Conservation (phyloP, 1,140 invertebrate genomes). For the Tachypleus tridentatus region DNA sequence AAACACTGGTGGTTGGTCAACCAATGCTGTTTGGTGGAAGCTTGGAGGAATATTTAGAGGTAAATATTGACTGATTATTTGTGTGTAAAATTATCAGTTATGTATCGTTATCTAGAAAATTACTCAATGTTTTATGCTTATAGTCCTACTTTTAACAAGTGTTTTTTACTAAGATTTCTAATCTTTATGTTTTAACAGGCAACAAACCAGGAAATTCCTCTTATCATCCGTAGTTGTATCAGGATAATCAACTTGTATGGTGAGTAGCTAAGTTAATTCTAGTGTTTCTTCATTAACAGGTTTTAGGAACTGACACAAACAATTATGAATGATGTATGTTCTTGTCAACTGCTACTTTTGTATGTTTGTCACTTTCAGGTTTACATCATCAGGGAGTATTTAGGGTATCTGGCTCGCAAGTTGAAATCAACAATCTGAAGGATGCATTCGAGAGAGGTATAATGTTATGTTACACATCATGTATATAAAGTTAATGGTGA, state of each 20-base stretch:
- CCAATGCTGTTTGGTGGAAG: constrained; percentile 88
- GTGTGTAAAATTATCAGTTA: too few relatives aligned
- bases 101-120: too few relatives aligned
- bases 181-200: constrained; percentile 15
- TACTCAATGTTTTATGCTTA: too few relatives aligned
- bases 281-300: too few relatives aligned
- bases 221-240: constrained; percentile 83
- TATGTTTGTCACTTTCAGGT: constrained; percentile 37
- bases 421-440: constrained; percentile 89
- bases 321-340: too few relatives aligned
- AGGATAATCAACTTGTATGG: constrained; percentile 82
- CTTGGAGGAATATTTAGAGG: constrained; percentile 73
- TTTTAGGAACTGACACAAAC: too few relatives aligned
- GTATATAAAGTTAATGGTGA: too few relatives aligned
- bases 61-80: too few relatives aligned
- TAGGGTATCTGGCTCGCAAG: constrained; percentile 84
- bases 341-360: too few relatives aligned
- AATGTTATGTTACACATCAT: too few relatives aligned
- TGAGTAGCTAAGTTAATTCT: constrained; percentile 28
- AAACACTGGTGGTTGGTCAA: constrained; percentile 55
- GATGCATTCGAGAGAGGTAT: constrained; percentile 74
- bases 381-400: constrained; percentile 93
- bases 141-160: too few relatives aligned
- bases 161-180: too few relatives aligned
- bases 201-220: constrained; percentile 68